Base-by-base conservation (phyloP, 2,888 invertebrate genomes). In the Petrophora chlorosata region DNA sequence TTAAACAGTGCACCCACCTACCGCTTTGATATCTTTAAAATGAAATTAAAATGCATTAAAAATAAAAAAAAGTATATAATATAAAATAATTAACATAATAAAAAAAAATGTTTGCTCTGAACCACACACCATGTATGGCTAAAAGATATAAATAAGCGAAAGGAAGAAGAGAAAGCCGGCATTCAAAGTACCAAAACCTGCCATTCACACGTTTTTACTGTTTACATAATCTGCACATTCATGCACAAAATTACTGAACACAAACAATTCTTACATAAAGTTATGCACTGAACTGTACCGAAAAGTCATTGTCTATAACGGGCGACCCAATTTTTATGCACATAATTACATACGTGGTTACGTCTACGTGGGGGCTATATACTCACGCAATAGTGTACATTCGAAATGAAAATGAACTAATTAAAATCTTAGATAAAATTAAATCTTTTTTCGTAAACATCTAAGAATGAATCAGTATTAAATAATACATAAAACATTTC, bases 251-350 rank as follows among this genome's bases (percentile, higher is more conserved):
- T 39, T 13, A 22, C 26, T 46, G 28, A 35, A 48, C 49, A 45
- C 22, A 47, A 52, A 53, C 22, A 46, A 43, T 28, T 5, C 7
- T 51, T 59, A 53, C 39, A 50, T 61, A 61, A 51, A 23, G 13
- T 28, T 28, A 47, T 53, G 48, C 50, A 55, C 42, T 49, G 41
- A 52, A 32, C 40, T 59, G 60, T 59, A 62, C 63, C 53, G 41
- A 59, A 74, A 73, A 71, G 58, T 59, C 65, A 62, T 54, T 55
- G 59, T 44, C 67, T 69, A 67, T 65, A 59, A 64, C 79, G 65
- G 38, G 50, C 56, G 84, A 77, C 84, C 86, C 61, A 78, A 85
- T 81, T 85, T 80, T 73, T 67, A 73, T 70, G 71, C 69, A 65
- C 53, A 59, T 62, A 63, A 65, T 79, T 77, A 76, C 73, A 70